These are phyloP conservation scores for Rhinogobio ventralis DNA, from an alignment of 2,797 vertebrate species.

Conservation along the genomic window DNA sequence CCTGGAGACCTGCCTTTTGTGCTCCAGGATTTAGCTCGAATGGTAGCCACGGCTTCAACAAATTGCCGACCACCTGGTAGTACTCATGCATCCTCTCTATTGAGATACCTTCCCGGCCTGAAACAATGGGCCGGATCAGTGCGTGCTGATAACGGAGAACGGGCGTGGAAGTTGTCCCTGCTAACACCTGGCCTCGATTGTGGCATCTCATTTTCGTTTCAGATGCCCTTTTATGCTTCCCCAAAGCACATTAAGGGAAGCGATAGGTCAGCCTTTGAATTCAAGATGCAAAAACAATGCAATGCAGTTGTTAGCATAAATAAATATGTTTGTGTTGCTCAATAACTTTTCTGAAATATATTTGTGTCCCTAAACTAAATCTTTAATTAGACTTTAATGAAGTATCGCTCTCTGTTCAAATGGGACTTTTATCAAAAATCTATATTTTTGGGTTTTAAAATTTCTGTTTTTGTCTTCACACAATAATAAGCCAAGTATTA, in stretches of 20 bases:
- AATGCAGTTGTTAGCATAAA: conserved; percentile 13
- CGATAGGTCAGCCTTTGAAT: conserved; percentile 54
- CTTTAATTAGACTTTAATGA: background rate
- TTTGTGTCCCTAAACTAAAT: background rate
- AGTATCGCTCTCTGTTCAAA: background rate
- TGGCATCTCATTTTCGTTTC: conserved; percentile 45
- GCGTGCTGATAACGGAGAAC: conserved; percentile 70
- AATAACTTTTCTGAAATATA: conserved; percentile 15
- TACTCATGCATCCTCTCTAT: conserved; percentile 80
- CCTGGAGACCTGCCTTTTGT: conserved; percentile 83
- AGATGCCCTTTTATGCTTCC: conserved; percentile 51
- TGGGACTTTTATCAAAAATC: background rate
- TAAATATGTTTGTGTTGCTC: background rate
- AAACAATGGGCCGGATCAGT: conserved; percentile 80
- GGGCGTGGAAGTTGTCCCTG: conserved; percentile 76
- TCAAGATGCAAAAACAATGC: conserved; percentile 72
- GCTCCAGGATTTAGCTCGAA: conserved; percentile 76
- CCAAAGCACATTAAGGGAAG: conserved; percentile 13
- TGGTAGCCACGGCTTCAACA: conserved; percentile 78
- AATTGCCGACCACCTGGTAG: conserved; percentile 85
- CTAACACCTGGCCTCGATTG: conserved; percentile 82
- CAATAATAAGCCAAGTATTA: too few relatives aligned
- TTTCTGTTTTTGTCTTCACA: too few relatives aligned
- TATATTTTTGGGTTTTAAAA: too few relatives aligned
- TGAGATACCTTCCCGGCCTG: conserved; percentile 76